Evolutionary conservation across 2,113 vertebrate genomes (phyloP), one percentile per base, ranked within the genome.

Genomic region (Tetrax tetrax): DNA sequence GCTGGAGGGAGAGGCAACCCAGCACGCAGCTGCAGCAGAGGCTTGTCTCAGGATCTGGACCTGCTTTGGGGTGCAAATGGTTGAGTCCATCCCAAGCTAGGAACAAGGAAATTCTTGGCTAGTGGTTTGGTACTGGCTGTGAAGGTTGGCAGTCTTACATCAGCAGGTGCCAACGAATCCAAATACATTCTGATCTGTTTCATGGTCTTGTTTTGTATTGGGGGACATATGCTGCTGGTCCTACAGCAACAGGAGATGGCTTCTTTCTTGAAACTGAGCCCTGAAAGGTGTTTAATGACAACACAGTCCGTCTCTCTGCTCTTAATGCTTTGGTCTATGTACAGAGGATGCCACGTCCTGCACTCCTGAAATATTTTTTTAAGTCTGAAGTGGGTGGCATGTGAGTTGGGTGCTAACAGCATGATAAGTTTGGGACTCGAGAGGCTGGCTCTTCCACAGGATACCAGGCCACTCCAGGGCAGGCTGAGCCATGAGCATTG

Each of bases 121-220:
- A 14, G 41, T 33, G 45, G 14, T 15, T 47, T 10, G 35, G 33
- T 61, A 14, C n/a, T 28, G 33, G 7, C n/a, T 64, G 48, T 13
- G 29, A n/a, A 51, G 4, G 6, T 10, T 37, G 19, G 5, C 3
- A 1, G 0, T 51, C 24, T 59, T 21, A 4, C 27, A 4, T 22
- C 66, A 17, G 43, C 11, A 31, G 41, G 35, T 65, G 72, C n/a
- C 63, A 29, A 14, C 35, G 64, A 45, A 82, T 33, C 19, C n/a
- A 45, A 38, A 5, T 1, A 21, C 31, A 31, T 8, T 18, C 50
- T 24, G 10, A 48, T 41, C 31, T 27, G 50, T 11, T 41, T 33
- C 24, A 33, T 4, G 4, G 25, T 12, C 15, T 8, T 53, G 16
- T 14, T n/a, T 23, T 48, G 16, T 16, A 21, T 31, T 6, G 29